Evolutionary conservation across 2,113 vertebrate genomes (phyloP), one percentile per base, ranked within the genome.

Genomic region (Eleginops maclovinus): DNA sequence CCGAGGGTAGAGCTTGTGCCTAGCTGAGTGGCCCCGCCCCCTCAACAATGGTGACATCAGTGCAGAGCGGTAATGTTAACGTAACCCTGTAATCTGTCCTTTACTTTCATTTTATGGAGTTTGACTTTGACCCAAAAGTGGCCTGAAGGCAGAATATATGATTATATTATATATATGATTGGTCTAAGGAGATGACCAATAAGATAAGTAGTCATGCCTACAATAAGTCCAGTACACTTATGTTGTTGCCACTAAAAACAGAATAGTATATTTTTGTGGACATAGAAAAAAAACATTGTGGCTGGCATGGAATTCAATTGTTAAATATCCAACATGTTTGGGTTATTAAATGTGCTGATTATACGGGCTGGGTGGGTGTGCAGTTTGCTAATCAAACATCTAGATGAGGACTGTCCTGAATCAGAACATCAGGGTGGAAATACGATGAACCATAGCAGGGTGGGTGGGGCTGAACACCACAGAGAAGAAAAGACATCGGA

Each of bases 321-420:
- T 67, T 63, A 3, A 69, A 80, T 77, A 80, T 84, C 66, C 44
- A 75, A 28, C n/a, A 60, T 40, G 81, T 81, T 49, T 71, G 17
- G 43, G 22, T 60, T 47, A 65, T 68, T 78, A 68, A 70, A 79
- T 40, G 13, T 60, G 55, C 47, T 24, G 41, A 70, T 53, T 63
- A 56, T 66, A 8, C 22, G 28, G 17, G 15, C 55, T 50, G 53
- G 58, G 58, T 50, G 53, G 58, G 58, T 40, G 50, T 41, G 26
- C 36, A 54, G 24, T 75, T 81, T 64, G 68, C 54, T 68, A 13
- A 24, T 54, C 58, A 77, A 77, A 74, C 11, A 0, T 74, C 75
- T 67, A 79, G 84, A 87, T 87, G 84, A 76, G 78, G 49, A 36
- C 47, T 22, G 16, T 36, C 15, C 40, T n/a, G 11, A 77, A 67